phyloP scores from a whole-genome alignment of 2,888 invertebrate genomes.

The Anorthoa munda region DNA sequence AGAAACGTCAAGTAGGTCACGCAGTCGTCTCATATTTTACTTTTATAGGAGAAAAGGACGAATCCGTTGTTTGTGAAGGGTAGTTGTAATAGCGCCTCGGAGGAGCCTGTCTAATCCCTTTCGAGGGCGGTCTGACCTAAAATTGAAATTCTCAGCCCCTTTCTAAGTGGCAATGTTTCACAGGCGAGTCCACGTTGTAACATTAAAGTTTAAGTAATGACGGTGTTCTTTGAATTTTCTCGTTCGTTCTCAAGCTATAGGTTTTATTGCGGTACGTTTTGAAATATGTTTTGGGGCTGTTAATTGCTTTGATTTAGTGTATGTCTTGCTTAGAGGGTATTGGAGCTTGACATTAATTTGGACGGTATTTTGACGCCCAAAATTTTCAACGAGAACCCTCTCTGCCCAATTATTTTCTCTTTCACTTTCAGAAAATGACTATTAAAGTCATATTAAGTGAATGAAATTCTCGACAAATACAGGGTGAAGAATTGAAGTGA shows the following conservation, averaged over 20 bases:
- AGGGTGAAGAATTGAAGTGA: background rate
- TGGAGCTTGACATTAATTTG: conserved; percentile 27
- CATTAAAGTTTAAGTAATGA: conserved; percentile 80
- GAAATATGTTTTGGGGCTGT: conserved; percentile 62
- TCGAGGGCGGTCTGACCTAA: conserved; percentile 76
- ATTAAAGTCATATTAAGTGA: background rate
- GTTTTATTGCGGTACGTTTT: conserved; percentile 72
- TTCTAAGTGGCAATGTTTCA: conserved; percentile 77
- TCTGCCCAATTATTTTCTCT: background rate
- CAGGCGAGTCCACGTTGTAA: conserved; percentile 70
- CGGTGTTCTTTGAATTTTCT: conserved; percentile 73
- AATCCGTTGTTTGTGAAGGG: conserved; percentile 79
- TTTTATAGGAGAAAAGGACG: conserved; percentile 76
- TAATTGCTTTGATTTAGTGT: conserved; percentile 63
- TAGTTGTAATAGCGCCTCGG: conserved; percentile 73
- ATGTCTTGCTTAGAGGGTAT: conserved; percentile 32
- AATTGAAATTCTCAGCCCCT: conserved; percentile 80
- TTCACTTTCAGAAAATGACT: too few relatives aligned
- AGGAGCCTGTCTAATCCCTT: conserved; percentile 76
- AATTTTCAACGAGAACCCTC: background rate
- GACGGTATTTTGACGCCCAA: conserved; percentile 8
- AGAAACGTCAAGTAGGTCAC: conserved; percentile 69
- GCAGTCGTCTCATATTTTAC: conserved; percentile 77
- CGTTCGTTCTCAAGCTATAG: conserved; percentile 57
- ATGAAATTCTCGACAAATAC: conserved; percentile 25